A percentile compares a stretch with the other conserved stretches of the same genome.
Conservation (phyloP, 2,888 invertebrate species). For the Onthophagus sagittarius region DNA sequence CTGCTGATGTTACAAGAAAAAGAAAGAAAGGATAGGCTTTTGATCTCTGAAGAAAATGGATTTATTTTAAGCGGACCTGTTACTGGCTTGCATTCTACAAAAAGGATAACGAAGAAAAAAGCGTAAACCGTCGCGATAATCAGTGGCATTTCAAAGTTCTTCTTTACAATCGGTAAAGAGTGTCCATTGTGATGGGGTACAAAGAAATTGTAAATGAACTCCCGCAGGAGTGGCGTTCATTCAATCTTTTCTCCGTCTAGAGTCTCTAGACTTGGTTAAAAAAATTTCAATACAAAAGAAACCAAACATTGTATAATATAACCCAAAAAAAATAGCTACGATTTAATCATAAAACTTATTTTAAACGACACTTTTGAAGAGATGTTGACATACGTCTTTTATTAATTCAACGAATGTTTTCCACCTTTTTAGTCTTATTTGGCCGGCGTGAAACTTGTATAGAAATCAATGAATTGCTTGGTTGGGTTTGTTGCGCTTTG, state of each 20-base stretch:
- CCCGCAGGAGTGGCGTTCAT: not conserved
- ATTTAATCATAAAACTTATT: no score
- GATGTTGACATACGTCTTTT: no score
- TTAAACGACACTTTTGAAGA: no score
- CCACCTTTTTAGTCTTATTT: no score
- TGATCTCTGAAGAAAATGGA: not conserved
- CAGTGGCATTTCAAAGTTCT: not conserved
- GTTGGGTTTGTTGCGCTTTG: not conserved
- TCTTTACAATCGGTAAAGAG: not conserved
- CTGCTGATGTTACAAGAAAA: not conserved
- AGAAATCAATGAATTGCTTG: conserved; percentile 15
- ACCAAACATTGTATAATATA: no score
- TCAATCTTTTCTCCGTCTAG: not conserved
- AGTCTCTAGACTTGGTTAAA: not conserved
- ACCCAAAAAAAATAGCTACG: no score
- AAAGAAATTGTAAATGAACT: not conserved
- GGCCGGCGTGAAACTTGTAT: not conserved
- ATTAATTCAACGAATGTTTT: no score
- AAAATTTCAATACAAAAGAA: no score
- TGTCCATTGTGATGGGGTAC: not conserved
- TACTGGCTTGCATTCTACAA: not conserved
- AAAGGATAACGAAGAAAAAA: not conserved
- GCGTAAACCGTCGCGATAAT: not conserved
- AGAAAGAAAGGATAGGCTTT: not conserved
- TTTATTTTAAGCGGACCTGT: not conserved